Evolutionary conservation across 2,113 vertebrate genomes (phyloP).

Genomic region (Anolis carolinensis): DNA sequence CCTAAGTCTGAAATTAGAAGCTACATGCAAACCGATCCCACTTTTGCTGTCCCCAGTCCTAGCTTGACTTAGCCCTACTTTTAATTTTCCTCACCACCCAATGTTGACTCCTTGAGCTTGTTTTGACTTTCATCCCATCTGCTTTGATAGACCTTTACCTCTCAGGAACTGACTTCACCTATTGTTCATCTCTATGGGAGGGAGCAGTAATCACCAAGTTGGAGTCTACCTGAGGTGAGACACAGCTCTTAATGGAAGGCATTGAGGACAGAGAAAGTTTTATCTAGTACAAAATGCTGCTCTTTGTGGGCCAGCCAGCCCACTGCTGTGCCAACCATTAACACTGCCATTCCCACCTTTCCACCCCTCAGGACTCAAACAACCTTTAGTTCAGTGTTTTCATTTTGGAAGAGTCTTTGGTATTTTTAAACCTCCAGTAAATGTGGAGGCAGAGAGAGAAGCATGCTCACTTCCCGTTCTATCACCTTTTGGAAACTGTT

Average conservation of each 20-base stretch:
- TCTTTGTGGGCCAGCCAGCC: conserved; percentile 44
- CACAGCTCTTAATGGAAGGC: conserved; percentile 55
- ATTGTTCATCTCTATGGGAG: background rate
- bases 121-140: conserved; percentile 54
- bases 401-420: conserved; percentile 31
- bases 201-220: conserved; percentile 44
- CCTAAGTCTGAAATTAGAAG: background rate
- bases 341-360: conserved; percentile 50
- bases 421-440: conserved; percentile 45
- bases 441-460: background rate
- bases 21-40: too few species aligned
- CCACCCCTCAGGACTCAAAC: conserved; percentile 47
- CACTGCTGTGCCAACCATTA: conserved; percentile 48
- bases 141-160: conserved; percentile 38
- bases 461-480: conserved; percentile 37
- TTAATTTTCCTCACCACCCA: conserved; percentile 2
- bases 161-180: conserved; percentile 29
- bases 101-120: conserved; percentile 25
- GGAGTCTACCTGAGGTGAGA: conserved; percentile 57
- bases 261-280: conserved; percentile 53
- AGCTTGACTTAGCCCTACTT: conserved; percentile 1
- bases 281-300: conserved; percentile 45
- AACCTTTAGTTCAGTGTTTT: conserved; percentile 45
- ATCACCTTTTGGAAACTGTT: conserved; percentile 40
- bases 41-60: conserved; percentile 1